Percentiles rank a stretch among this genome's conserved stretches.
phyloP scores from a whole-genome alignment of 2,888 invertebrate species.

The Thumatha senex region DNA sequence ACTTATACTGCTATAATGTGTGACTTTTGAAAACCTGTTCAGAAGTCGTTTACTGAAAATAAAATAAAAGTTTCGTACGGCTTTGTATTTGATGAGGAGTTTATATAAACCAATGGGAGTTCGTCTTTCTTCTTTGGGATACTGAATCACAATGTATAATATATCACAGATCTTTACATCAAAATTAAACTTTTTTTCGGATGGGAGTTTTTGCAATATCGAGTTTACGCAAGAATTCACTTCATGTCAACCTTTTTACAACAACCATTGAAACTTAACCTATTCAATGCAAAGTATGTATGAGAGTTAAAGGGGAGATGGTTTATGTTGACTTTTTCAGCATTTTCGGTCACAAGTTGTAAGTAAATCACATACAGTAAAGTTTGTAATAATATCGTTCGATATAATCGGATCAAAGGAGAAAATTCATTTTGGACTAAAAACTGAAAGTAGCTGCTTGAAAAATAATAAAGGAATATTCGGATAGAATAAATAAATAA shows the following conservation, averaged over 20 bases:
- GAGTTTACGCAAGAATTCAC: constrained; percentile 61
- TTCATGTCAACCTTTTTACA: constrained; percentile 58
- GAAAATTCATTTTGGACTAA: background rate
- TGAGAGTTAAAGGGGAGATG: constrained; percentile 24
- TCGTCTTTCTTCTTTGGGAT: constrained; percentile 15
- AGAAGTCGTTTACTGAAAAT: too few species aligned
- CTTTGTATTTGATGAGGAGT: too few species aligned
- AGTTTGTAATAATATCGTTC: background rate
- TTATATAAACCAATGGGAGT: constrained; percentile 14
- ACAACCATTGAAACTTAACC: constrained; percentile 58
- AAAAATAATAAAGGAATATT: too few species aligned
- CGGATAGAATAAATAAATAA: too few species aligned
- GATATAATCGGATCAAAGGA: constrained; percentile 3
- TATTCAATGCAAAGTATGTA: constrained; percentile 42
- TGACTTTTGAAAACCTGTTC: too few species aligned
- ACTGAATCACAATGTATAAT: constrained; percentile 17
- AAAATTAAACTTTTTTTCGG: constrained; percentile 40
- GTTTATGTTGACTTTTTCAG: constrained; percentile 6
- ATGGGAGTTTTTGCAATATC: constrained; percentile 49
- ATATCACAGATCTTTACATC: constrained; percentile 16
- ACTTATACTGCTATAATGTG: too few species aligned
- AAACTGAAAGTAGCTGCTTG: too few species aligned
- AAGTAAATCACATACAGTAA: background rate
- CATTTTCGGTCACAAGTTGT: constrained; percentile 5
- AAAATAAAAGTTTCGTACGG: too few species aligned